phyloP scores from a whole-genome alignment of 92 coral and sea anemone species.

The Metridium senile region DNA sequence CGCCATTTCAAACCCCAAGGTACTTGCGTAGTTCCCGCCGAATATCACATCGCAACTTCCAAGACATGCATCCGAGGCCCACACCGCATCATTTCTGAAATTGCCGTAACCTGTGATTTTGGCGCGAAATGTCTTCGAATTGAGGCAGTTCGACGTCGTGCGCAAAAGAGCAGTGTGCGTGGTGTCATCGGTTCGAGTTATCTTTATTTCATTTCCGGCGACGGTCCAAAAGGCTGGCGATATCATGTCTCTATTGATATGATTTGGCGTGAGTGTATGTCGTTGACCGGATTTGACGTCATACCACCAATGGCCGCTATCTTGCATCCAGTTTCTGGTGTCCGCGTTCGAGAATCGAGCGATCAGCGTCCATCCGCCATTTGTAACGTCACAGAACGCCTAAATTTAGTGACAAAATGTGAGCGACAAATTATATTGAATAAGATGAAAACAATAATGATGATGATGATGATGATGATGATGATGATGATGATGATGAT shows the following conservation, averaged over 20 bases:
- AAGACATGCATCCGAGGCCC: conserved; percentile 38
- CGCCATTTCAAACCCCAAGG: conserved; percentile 42
- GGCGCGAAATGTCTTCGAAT: conserved; percentile 42
- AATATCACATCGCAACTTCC: conserved; percentile 38
- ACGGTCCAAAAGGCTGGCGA: conserved; percentile 45
- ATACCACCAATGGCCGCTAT: conserved; percentile 36
- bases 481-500: no score
- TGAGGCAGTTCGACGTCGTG: conserved; percentile 37
- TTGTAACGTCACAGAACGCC: background rate
- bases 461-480: no score
- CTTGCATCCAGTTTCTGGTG: conserved; percentile 35
- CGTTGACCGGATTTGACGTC: conserved; percentile 1
- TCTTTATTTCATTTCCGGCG: conserved; percentile 32
- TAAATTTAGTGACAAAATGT: background rate
- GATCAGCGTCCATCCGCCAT: conserved; percentile 39
- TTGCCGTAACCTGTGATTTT: conserved; percentile 41
- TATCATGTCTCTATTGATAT: conserved; percentile 33
- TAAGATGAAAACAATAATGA: no score
- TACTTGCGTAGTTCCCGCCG: conserved; percentile 39
- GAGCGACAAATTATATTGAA: background rate
- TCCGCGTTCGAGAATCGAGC: conserved; percentile 55
- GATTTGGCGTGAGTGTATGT: conserved; percentile 9
- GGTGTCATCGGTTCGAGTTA: conserved; percentile 55
- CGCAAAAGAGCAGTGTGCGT: conserved; percentile 36
- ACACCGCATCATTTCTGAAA: conserved; percentile 37